Base-by-base conservation (phyloP, 2,113 vertebrate genomes). In the Onychostruthus taczanowskii region DNA sequence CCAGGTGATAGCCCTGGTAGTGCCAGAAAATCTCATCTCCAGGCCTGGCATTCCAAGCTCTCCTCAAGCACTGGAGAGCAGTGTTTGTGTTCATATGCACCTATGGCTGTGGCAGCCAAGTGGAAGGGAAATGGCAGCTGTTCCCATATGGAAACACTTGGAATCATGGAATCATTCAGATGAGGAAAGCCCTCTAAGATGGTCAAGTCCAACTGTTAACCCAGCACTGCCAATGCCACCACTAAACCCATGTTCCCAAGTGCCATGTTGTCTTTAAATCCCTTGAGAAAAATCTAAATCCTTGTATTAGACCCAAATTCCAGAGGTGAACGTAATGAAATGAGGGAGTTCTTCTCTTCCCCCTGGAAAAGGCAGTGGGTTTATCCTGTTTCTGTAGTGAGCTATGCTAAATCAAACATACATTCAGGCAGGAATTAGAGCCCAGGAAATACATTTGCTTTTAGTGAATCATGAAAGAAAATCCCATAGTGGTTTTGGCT, bases 21-120 rank as follows among this genome's bases (percentile, higher is more conserved):
- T 59, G 39, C n/a, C 52, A 22, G 12, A 26, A 56, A 43, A 13
- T 31, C 30, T 28, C 22, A 35, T 0, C 2, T 1, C 46, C 74
- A 37, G 31, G 31, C 26, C 43, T 78, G 10, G 8, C 27, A 24
- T 13, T 13, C 16, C 19, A 37, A 64, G 52, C 4, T 27, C 43
- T 30, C 3, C 3, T 5, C 0, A 2, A 1, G 41, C 14, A 64
- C 55, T 16, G 30, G 20, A 58, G 30, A 59, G 31, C 31, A 31
- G 3, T 0, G 21, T 46, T 15, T 27, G 59, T 0, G 3, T 30
- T 28, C 10, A 2, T 7, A 5, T 6, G 28, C 35, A 9, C 0
- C 2, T 19, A 28, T 6, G 1, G 2, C 23, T 44, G 16, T 11
- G 49, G 37, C 28, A 86, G 37, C 22, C 1, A 4, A 66, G 66